Base-by-base conservation (phyloP, 2,888 invertebrate genomes). In the Orgyia antiqua region DNA sequence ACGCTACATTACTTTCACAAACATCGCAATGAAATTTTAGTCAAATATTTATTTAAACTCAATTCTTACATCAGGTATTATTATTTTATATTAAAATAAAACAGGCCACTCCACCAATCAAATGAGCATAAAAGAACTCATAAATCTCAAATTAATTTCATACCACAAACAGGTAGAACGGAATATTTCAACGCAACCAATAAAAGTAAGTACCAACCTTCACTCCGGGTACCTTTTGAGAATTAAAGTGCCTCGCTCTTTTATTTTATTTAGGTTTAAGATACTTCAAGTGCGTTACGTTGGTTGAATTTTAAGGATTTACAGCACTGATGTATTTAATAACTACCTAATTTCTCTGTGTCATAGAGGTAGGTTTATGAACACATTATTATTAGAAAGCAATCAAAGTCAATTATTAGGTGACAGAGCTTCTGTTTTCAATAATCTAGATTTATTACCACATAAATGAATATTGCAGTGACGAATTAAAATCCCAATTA, bases 221-320 rank as follows among this genome's bases (percentile, higher is more conserved):
- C 33, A 39, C 34, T 38, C 29, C 33, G 38, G 45, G 38, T 53
- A 39, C 45, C 47, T 45, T 51, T 54, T 42, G 24, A 54, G 39
- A 46, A 37, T 47, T 47, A 51, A 44, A 46, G 45, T 41, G 40
- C 33, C 33, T 31, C 36, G 26, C 40, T 51, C 42, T 28, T 44
- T 52, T 45, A 52, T 49, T 54, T 54, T 51, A 53, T 53, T 51
- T 54, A 54, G 42, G 38, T 54, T 50, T 46, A 34, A 42, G n/a
- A 34, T 39, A 39, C 35, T 50, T 13, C 31, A 42, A 47, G 38
- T 32, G 28, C 33, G 40, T 42, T 42, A 45, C 51, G 47, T 41
- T 27, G 4, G 24, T 35, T 27, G 51, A 54, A 54, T 51, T 54
- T 32, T 51, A 54, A 54, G 8, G 29, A 36, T 24, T 27, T 34